phyloP scores from a whole-genome alignment of 1,140 invertebrate genomes.

The Uloborus diversus region DNA sequence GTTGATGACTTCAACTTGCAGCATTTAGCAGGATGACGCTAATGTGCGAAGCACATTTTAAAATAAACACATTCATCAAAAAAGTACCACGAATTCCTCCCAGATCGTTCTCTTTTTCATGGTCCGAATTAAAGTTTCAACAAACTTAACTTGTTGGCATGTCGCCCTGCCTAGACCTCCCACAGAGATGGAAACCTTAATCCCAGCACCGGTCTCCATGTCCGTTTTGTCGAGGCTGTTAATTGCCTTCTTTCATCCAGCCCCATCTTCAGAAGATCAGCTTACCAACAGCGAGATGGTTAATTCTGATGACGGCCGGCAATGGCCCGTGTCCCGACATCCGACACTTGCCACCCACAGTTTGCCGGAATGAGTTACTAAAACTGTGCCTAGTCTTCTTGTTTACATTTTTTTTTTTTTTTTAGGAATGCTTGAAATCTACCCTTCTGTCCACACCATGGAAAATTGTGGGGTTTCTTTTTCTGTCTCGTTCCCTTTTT shows the following conservation, averaged over 20 bases:
- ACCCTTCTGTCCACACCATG: slow-evolving; percentile 40
- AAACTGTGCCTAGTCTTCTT: background rate
- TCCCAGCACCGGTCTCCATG: slow-evolving; percentile 8
- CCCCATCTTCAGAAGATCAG: slow-evolving; percentile 36
- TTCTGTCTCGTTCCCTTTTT: background rate
- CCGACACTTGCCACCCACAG: slow-evolving; percentile 36
- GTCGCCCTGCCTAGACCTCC: slow-evolving; percentile 23
- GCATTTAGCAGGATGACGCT: too few relatives aligned
- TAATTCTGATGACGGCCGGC: slow-evolving; percentile 43
- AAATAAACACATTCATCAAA: background rate
- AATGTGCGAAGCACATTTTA: too few relatives aligned
- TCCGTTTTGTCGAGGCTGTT: slow-evolving; percentile 35
- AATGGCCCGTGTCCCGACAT: slow-evolving; percentile 47
- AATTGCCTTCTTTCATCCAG: slow-evolving; percentile 52
- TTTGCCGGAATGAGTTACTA: slow-evolving; percentile 8
- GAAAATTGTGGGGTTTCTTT: background rate
- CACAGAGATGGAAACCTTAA: slow-evolving; percentile 31
- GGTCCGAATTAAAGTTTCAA: slow-evolving; percentile 2
- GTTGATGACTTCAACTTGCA: too few relatives aligned
- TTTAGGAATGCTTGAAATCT: background rate
- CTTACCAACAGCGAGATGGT: slow-evolving; percentile 38
- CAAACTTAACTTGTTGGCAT: slow-evolving; percentile 17
- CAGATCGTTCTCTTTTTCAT: background rate
- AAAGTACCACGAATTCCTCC: background rate
- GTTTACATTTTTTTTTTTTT: slow-evolving; percentile 29